Evolutionary conservation across 2,113 vertebrate genomes (phyloP), one percentile per base, ranked within the genome.

Genomic region (Pica pica): DNA sequence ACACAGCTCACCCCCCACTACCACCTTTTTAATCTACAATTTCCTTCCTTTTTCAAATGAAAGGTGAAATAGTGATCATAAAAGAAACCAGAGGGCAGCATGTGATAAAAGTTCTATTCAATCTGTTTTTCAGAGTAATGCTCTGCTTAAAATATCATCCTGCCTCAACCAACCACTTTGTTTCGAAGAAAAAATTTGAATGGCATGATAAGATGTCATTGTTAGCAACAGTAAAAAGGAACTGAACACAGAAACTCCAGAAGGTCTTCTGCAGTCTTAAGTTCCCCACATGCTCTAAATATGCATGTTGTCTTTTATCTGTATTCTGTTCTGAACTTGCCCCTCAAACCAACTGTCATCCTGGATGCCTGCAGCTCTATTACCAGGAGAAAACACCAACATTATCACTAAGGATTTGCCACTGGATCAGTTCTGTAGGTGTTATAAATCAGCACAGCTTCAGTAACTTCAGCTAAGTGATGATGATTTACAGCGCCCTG

Each of bases 71-170:
- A 85, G 31, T 31, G n/a, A 68, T 89, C 30, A 75, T 41, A 50
- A 83, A 81, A 83, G 64, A 93, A 95, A 95, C 30, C 83, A 95
- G 92, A 90, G 92, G 88, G 63, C 75, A 93, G 79, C 42, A 86
- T 90, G 76, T 81, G 90, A 90, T 68, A 80, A 46, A 94, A 93
- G 33, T 95, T 97, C 67, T 26, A 55, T 69, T 67, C 55, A 85
- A 28, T 85, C 57, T 85, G 55, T 74, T 91, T 86, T 77, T 53
- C 75, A 49, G 52, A 63, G 44, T 63, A 95, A 85, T 74, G 42
- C 7, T 74, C 41, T 74, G 60, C 88, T 93, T 94, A 86, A 94
- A 96, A 86, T 96, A 94, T 18, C 67, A 83, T 57, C 55, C 50
- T 90, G 18, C 41, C 56, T 90, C 9, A 1, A 83, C 63, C 81